These are phyloP conservation scores for Zaprionus davidi DNA, from an alignment of 1,140 invertebrate genomes.

Conservation along the genomic window DNA sequence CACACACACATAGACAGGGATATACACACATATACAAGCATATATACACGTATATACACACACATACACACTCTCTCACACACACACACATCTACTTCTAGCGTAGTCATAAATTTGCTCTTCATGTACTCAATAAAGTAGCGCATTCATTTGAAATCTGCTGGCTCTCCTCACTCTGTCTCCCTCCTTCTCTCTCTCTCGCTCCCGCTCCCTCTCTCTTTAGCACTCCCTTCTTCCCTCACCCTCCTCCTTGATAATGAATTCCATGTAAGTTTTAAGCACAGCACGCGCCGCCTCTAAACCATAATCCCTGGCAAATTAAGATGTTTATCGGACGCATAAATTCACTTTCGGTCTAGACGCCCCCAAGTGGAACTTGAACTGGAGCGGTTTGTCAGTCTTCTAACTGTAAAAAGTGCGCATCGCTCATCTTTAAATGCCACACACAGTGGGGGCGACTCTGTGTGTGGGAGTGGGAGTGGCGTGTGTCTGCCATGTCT, in stretches of 20 bases:
- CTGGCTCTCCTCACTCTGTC: neutral
- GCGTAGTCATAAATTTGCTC: constrained; percentile 34
- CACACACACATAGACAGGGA: neutral
- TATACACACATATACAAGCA: neutral
- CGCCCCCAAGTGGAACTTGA: constrained; percentile 18
- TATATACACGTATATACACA: constrained; percentile 7
- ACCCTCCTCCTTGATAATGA: constrained; percentile 38
- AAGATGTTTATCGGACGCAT: constrained; percentile 68
- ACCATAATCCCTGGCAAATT: constrained; percentile 72
- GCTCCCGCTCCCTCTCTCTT: neutral
- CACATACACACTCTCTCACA: neutral
- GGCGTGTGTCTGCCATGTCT: neutral
- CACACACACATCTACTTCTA: neutral
- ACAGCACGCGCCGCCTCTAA: constrained; percentile 36
- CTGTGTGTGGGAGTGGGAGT: neutral
- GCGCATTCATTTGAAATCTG: constrained; percentile 23
- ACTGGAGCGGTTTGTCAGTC: neutral
- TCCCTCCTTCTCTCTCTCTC: neutral
- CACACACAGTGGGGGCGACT: neutral
- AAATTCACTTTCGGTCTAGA: constrained; percentile 67
- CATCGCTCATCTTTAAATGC: constrained; percentile 37
- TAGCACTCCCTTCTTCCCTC: neutral
- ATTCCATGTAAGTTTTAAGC: constrained; percentile 39
- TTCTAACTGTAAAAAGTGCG: constrained; percentile 31
- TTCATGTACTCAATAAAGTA: constrained; percentile 57